Base-by-base conservation (phyloP, 2,797 vertebrate species). In the Heterohyrax brucei region DNA sequence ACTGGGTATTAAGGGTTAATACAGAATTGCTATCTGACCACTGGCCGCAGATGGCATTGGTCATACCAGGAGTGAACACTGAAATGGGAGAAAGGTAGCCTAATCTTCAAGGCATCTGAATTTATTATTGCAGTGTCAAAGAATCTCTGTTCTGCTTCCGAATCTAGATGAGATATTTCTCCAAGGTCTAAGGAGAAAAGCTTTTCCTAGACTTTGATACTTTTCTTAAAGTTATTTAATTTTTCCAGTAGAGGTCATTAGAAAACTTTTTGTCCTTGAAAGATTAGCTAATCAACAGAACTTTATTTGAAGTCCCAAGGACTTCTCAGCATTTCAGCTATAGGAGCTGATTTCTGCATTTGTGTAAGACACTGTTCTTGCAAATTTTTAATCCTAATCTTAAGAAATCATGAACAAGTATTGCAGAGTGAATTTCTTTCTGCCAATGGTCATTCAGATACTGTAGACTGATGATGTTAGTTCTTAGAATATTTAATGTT, bases 211-310 rank as follows among this genome's bases (percentile, higher is more conserved):
- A 95, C 22, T 73, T 66, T 96, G 33, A 88, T 66, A 95, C 73
- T 19, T 97, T 95, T 96, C 22, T 24, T 96, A 89, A 97, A 89
- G 75, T 76, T 53, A 50, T 89, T 96, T 56, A 26, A n/a, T 68
- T 79, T 86, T 94, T 70, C 84, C 28, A 82, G 22, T 64, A 97
- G 83, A 95, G 96, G 93, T 98, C 94, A 88, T 96, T 96, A 93
- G 64, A 96, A 97, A 98, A 96, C 48, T 72, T 97, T 97, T 96
- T 97, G 96, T 97, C 97, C 97, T 98, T 96, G 72, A 96, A 95
- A 97, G 88, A 33, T 77, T 89, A 97, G 85, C 76, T 95, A 97
- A 97, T 16, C 79, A 97, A 50, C 94, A 95, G 82, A 92, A 94
- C 96, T 96, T 95, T 93, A 95, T 94, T 89, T 79, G 77, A 85